Percentiles rank a stretch among this genome's conserved stretches.
Conservation (phyloP, 2,797 vertebrate species). For the Sternarchorhynchus goeldii region DNA sequence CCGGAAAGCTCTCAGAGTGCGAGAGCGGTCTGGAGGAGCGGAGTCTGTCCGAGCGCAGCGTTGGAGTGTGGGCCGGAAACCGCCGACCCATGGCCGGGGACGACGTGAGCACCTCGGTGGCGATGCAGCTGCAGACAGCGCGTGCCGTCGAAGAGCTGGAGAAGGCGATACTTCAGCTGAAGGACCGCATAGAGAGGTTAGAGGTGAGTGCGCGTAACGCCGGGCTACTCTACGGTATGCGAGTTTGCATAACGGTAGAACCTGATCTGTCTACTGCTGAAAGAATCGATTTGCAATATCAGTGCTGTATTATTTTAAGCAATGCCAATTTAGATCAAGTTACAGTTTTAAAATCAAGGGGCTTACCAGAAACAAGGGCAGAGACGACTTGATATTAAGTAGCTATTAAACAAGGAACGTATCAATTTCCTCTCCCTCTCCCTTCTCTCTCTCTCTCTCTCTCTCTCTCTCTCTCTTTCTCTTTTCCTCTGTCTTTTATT, state of each 20-base stretch:
- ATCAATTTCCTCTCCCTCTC: not conserved
- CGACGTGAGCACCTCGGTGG: slow-evolving; percentile 71
- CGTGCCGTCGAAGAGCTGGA: slow-evolving; percentile 89
- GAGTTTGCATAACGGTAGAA: not conserved
- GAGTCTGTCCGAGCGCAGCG: slow-evolving; percentile 73
- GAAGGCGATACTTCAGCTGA: slow-evolving; percentile 88
- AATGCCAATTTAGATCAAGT: too few relatives aligned
- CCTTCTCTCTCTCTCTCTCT: not conserved
- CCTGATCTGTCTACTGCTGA: too few relatives aligned
- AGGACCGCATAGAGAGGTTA: slow-evolving; percentile 94
- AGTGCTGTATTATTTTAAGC: too few relatives aligned
- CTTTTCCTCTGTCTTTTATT: not conserved
- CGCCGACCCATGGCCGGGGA: slow-evolving; percentile 85
- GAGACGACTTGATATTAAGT: too few relatives aligned
- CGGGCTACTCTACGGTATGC: not conserved
- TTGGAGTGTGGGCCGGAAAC: slow-evolving; percentile 79
- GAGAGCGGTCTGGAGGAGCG: slow-evolving; percentile 85
- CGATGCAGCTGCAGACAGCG: slow-evolving; percentile 80
- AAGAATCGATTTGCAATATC: too few relatives aligned
- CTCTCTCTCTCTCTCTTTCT: not conserved
- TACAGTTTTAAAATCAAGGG: too few relatives aligned
- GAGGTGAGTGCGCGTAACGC: slow-evolving; percentile 76
- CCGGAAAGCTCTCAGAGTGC: slow-evolving; percentile 89
- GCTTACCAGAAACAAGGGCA: too few relatives aligned
- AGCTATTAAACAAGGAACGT: too few relatives aligned